Base-by-base conservation (phyloP, 2,113 vertebrate genomes). In the Megaceryle torquata region DNA sequence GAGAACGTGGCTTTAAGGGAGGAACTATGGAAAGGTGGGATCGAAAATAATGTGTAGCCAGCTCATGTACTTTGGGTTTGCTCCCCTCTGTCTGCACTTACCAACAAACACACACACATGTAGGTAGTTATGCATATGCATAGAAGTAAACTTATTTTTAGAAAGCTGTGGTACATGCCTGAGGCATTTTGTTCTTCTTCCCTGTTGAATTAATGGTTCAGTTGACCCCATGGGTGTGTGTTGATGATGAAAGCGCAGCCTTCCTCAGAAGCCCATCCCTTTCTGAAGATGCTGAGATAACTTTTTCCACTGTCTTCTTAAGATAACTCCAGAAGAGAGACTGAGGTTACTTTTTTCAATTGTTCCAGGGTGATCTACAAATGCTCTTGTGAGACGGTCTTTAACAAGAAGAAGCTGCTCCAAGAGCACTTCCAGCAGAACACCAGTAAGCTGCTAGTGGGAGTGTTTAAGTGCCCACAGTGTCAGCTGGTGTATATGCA, bases 391-490 rank as follows among this genome's bases (percentile, higher is more conserved):
- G 99, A 99, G 97, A 98, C 98, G 0, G 97, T 99, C 88, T 99
- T 99, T 97, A 99, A 99, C 97, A 99, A 99, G 97, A 99, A 99
- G 95, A 98, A 98, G 94, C 98, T 99, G 75, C 97, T 99, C 26
- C 98, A 98, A 89, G 99, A 99, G 87, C 99, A 99, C 97, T 99
- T 99, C 93, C 98, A 99, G 90, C 98, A 99, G 96, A 98, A 99
- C n/a, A 97, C 97, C 97, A 98, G 91, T 93, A 98, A 98, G 94
- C 92, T 98, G 31, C 96, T 99, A 63, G 98, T 98, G 31, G 98
- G 98, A 75, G 98, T 99, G 26, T 99, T 99, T 95, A 99, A 99
- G 97, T 99, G 99, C 97, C 99, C 99, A 1, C 98, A 99, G 95
- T 99, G 99, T 95, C 98, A 99, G 37, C 98, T 99, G 12, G 97